A percentile compares a stretch with the other conserved stretches of the same genome.
phyloP scores from a whole-genome alignment of 2,888 invertebrate species.

The Yponomeuta sedellus region DNA sequence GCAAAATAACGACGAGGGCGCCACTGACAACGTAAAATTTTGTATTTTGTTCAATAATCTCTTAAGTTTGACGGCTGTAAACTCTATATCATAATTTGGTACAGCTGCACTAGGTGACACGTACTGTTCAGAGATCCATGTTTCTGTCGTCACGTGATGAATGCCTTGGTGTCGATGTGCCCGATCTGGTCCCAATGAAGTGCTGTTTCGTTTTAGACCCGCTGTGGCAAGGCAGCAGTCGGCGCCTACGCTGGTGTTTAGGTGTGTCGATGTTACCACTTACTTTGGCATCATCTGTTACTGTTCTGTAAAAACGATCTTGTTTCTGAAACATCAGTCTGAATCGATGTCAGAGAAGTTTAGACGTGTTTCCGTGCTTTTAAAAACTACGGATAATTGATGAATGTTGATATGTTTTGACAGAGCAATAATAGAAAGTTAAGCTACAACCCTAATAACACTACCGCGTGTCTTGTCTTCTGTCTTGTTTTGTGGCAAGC shows the following conservation, averaged over 20 bases:
- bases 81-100: too few relatives aligned
- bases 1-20: too few relatives aligned
- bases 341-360: too few relatives aligned
- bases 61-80: not conserved
- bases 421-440: constrained; percentile 18
- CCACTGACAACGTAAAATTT: too few relatives aligned
- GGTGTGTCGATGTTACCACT: constrained; percentile 76
- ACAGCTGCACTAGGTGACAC: not conserved
- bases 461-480: constrained; percentile 48
- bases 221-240: constrained; percentile 77
- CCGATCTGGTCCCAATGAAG: constrained; percentile 49
- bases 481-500: constrained; percentile 31
- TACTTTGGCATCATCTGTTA: constrained; percentile 44
- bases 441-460: constrained; percentile 33
- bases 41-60: not conserved
- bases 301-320: constrained; percentile 44
- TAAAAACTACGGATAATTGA: too few relatives aligned
- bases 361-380: too few relatives aligned
- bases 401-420: not conserved
- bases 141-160: not conserved
- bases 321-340: constrained; percentile 19
- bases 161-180: not conserved
- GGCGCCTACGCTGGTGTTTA: constrained; percentile 75
- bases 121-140: not conserved
- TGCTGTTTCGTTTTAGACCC: constrained; percentile 75